Evolutionary conservation across 2,888 invertebrate species (phyloP).

Genomic region (Penaeus monodon): DNA sequence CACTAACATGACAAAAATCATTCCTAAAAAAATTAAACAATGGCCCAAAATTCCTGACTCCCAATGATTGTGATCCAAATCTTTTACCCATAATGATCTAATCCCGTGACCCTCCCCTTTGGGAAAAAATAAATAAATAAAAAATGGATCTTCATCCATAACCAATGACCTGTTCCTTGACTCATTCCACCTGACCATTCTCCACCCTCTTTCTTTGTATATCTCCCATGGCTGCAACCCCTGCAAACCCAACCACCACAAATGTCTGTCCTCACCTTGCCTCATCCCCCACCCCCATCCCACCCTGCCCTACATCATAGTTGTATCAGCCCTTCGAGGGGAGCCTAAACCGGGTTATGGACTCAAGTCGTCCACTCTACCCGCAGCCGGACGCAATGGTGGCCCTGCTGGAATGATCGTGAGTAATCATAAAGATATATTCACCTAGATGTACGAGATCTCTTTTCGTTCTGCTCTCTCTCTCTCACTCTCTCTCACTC

Average conservation of each 20-base stretch:
- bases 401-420: conserved; percentile 69
- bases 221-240: no score
- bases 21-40: no score
- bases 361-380: conserved; percentile 82
- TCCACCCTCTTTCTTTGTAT: no score
- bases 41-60: conserved; percentile 5
- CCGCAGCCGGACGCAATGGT: conserved; percentile 74
- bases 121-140: neutral
- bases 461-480: conserved; percentile 26
- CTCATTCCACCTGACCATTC: no score
- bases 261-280: conserved; percentile 12
- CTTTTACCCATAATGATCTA: neutral
- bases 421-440: conserved; percentile 65
- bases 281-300: conserved; percentile 11
- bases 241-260: neutral
- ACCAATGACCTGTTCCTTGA: no score
- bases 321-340: conserved; percentile 63
- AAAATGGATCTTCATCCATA: no score
- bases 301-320: conserved; percentile 53
- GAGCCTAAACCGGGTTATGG: conserved; percentile 67
- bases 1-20: no score
- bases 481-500: neutral
- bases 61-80: neutral
- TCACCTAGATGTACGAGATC: conserved; percentile 39
- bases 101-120: neutral